Base-by-base conservation (phyloP, 2,888 invertebrate genomes). In the Amiota communis region DNA sequence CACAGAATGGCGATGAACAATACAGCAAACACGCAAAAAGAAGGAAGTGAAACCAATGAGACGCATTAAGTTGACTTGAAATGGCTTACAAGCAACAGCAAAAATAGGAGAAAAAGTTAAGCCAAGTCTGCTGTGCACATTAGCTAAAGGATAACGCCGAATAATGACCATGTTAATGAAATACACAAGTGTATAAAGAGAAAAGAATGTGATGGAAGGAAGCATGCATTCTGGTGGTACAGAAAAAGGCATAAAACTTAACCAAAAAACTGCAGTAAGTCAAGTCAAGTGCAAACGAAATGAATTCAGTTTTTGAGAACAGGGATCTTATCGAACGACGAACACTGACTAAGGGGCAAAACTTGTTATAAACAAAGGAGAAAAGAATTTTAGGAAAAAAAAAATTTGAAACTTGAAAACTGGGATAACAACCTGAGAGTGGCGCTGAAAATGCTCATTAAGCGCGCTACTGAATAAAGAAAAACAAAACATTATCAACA, bases 151-250 rank as follows among this genome's bases (percentile, higher is more conserved):
- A 79, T 77, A 78, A 76, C 77, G 72, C 72, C 64, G 81, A 75
- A 83, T 83, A 83, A 83, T 83, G 83, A 82, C 84, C 81, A 84
- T 84, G 83, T 83, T 83, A 83, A 83, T 84, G 84, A 81, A 82
- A 80, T 82, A 83, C 83, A 83, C 80, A 82, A 83, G 83, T 82
- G 84, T 84, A 82, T 36, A 36, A 6, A 36, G 82, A 82, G 82
- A 82, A 82, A 81, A 84, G 80, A 84, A 81, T 82, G 80, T 80
- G 76, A 81, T 83, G 83, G 82, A 83, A 83, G 83, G 82, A 83
- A 83, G 82, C 15, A 8, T 53, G 53, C 36, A 36, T 36, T 6
- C 12, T 53, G 13, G 53, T 53, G 13, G n/a, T 53, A n/a, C 36
- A 53, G 53, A 13, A 63, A 64, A 63, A 69, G 68, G n/a, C 65